These are phyloP conservation scores for Papilio polyxenes DNA, from an alignment of 1,140 invertebrate genomes.

Conservation along the genomic window DNA sequence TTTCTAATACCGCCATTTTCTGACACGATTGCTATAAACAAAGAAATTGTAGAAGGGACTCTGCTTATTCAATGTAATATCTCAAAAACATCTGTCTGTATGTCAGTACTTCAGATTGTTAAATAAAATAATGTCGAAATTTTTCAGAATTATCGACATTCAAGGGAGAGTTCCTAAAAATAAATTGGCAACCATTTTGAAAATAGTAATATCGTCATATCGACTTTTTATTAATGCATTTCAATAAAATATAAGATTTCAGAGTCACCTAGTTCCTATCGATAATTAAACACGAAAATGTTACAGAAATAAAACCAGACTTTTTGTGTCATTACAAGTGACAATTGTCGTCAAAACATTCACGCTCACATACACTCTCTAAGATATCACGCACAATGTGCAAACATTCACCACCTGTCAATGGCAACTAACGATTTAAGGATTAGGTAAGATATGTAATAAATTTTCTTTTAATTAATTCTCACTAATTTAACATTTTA, in stretches of 20 bases:
- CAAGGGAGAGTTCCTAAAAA: conserved; percentile 6
- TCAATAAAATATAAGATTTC: conserved; percentile 42
- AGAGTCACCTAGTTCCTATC: conserved; percentile 71
- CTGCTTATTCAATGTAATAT: background rate
- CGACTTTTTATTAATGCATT: background rate
- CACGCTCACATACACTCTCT: background rate
- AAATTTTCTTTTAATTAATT: background rate
- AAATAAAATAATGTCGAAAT: background rate
- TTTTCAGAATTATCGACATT: background rate
- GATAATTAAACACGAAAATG: conserved; percentile 40
- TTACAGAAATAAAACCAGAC: conserved; percentile 2
- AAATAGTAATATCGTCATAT: background rate
- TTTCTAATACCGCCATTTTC: background rate
- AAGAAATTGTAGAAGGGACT: background rate
- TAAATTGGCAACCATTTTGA: background rate
- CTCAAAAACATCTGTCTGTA: background rate
- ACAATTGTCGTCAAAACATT: background rate
- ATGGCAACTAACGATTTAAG: too few relatives aligned
- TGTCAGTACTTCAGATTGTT: conserved; percentile 3
- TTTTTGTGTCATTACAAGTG: background rate
- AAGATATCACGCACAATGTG: too few relatives aligned
- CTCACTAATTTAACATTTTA: background rate
- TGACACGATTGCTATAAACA: background rate
- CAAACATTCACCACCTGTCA: too few relatives aligned
- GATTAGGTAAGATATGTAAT: background rate